A percentile compares a stretch with the other conserved stretches of the same genome.
Evolutionary conservation across 2,797 vertebrate genomes (phyloP).

Genomic region (Gymnocypris eckloni): DNA sequence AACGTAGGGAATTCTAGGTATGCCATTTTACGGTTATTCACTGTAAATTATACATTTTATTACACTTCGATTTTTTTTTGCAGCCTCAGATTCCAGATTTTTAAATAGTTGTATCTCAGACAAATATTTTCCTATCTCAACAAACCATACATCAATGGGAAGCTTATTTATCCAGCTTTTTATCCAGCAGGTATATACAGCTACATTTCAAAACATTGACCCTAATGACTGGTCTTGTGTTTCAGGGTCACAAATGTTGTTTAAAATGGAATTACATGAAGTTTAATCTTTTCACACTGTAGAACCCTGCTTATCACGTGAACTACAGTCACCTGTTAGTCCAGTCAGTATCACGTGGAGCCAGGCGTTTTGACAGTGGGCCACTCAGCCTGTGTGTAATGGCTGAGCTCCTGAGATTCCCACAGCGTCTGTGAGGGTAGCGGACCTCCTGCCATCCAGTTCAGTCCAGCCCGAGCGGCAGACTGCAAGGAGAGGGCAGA

Average conservation of each 20-base stretch:
- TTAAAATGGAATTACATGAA: background rate
- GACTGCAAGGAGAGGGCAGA: conserved; percentile 71
- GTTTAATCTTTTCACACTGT: background rate
- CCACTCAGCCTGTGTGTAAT: conserved; percentile 36
- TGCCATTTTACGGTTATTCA: background rate
- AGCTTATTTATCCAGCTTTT: background rate
- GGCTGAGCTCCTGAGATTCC: conserved; percentile 44
- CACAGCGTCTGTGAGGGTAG: conserved; percentile 66
- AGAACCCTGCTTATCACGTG: background rate
- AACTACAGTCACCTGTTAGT: conserved; percentile 20
- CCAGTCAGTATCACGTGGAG: conserved; percentile 19
- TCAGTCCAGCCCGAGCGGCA: conserved; percentile 61
- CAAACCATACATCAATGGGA: background rate
- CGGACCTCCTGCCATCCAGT: conserved; percentile 58
- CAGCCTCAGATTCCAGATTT: background rate
- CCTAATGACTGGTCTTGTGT: background rate
- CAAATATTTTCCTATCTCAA: background rate
- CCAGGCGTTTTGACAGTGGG: conserved; percentile 34
- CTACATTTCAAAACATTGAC: too few species aligned
- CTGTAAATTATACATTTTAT: background rate
- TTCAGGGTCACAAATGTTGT: background rate
- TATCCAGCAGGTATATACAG: background rate
- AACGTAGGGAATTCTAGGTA: background rate
- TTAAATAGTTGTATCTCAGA: background rate
- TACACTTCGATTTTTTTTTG: background rate